A percentile compares a stretch with the other conserved stretches of the same genome.
Evolutionary conservation across 1,140 invertebrate species (phyloP).

Genomic region (Platyscapa corneri): DNA sequence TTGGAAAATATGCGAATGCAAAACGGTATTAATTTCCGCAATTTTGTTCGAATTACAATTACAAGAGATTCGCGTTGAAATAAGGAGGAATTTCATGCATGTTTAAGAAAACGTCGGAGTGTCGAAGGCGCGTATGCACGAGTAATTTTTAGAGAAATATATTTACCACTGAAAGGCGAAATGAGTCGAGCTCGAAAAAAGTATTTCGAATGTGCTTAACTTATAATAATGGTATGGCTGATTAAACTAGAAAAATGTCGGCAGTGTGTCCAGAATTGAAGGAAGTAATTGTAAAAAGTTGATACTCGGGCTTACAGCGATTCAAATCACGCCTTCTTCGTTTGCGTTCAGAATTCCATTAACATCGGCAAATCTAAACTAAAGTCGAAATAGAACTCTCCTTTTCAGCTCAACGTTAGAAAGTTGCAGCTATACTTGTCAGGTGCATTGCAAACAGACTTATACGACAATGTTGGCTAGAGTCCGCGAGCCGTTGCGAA

Average conservation of each 20-base stretch:
- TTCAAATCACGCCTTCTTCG: neutral
- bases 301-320: neutral
- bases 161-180: no score
- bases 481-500: neutral
- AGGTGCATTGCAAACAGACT: neutral
- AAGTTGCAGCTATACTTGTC: constrained; percentile 9
- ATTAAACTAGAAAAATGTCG: no score
- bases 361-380: neutral
- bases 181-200: no score
- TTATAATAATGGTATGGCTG: neutral
- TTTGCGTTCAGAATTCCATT: neutral
- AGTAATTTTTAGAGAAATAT: no score
- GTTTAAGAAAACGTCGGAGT: no score
- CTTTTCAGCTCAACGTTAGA: neutral
- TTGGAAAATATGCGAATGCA: no score
- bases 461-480: neutral
- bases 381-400: constrained; percentile 9
- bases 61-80: no score
- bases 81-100: no score
- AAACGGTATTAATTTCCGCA: no score
- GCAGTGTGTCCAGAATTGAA: neutral
- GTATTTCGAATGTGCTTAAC: neutral
- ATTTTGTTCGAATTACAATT: no score
- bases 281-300: neutral
- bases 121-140: no score